Base-by-base conservation (phyloP, 2,113 vertebrate genomes). In the Fregetta grallaria region DNA sequence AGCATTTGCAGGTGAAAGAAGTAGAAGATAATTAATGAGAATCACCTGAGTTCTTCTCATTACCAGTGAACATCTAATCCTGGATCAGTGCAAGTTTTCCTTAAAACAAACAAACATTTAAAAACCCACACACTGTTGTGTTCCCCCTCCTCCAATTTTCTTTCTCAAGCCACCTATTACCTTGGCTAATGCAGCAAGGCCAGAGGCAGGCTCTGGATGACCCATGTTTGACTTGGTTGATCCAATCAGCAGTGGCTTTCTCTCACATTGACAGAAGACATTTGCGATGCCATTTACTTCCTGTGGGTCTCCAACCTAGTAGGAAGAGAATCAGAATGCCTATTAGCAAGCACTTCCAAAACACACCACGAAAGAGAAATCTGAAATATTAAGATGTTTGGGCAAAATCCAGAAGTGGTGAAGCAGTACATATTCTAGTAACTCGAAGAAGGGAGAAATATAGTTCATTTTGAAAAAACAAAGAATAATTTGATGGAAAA, bases 151-250 rank as follows among this genome's bases (percentile, higher is more conserved):
- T 38, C 6, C 25, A 11, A 1, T 42, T 56, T 36, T 45, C 45
- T 19, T 81, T 86, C 63, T 63, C n/a, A 44, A 65, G 34, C 10
- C 30, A 53, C 18, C 45, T 6, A 38, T 98, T 95, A 99, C 99
- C 98, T 99, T 99, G 68, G 98, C 97, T 72, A 99, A 97, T 1
- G 98, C 99, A 16, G 98, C 98, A 62, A 99, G 98, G 45, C 99
- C 99, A 1, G 99, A 99, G 16, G 99, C 99, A 7, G 99, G 99
- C 96, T 99, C 99, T 8, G 99, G 98, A 84, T 99, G 99, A 38
- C 99, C 99, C 99, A 99, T 99, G 97, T 99, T 99, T 61, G 99
- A 99, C 96, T 99, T 99, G 65, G 98, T 99, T 92, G 99, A 99
- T 47, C 99, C 99, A 17, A 99, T 98, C 77, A 99, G 97, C 94